Conservation (phyloP, 2,888 invertebrate species). For the Venustoraphidia nigricollis region DNA sequence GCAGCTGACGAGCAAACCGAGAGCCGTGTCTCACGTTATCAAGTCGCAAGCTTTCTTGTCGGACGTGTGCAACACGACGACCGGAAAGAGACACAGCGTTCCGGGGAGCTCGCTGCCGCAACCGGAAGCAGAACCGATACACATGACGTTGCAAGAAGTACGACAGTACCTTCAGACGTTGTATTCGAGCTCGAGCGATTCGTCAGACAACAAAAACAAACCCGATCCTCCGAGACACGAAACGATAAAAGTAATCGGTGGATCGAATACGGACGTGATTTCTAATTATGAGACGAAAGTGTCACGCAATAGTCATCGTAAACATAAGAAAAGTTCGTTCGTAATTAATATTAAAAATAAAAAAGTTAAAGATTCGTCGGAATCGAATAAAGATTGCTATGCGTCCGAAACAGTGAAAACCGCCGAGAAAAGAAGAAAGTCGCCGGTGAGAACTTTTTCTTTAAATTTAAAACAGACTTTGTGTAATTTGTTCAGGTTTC, state of each 20-base stretch:
- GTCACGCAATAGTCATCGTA: slow-evolving; percentile 31
- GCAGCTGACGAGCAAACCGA: slow-evolving; percentile 24
- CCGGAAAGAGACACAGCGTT: slow-evolving; percentile 50
- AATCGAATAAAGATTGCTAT: slow-evolving; percentile 16
- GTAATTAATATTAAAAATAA: slow-evolving; percentile 45
- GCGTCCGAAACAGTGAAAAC: slow-evolving; percentile 18
- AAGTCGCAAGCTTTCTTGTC: slow-evolving; percentile 25
- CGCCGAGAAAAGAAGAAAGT: slow-evolving; percentile 41
- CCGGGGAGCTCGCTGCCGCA: slow-evolving; percentile 45
- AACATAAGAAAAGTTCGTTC: slow-evolving; percentile 37
- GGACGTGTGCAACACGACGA: slow-evolving; percentile 22
- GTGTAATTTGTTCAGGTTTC: slow-evolving; percentile 69
- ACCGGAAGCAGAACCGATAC: slow-evolving; percentile 55
- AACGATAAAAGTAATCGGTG: slow-evolving; percentile 16
- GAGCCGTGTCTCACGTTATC: slow-evolving; percentile 24
- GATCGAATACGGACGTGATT: slow-evolving; percentile 19
- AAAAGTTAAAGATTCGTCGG: slow-evolving; percentile 32
- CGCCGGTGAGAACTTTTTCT: slow-evolving; percentile 48
- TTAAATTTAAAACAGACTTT: slow-evolving; percentile 68
- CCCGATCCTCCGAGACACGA: slow-evolving; percentile 12
- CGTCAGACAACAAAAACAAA: slow-evolving; percentile 35
- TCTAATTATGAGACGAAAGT: slow-evolving; percentile 19
- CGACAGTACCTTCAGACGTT: slow-evolving; percentile 68
- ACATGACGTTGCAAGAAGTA: slow-evolving; percentile 74
- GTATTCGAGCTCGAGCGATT: slow-evolving; percentile 62